These are phyloP conservation scores for Nibea albiflora DNA, from an alignment of 2,113 vertebrate genomes.

Conservation along the genomic window DNA sequence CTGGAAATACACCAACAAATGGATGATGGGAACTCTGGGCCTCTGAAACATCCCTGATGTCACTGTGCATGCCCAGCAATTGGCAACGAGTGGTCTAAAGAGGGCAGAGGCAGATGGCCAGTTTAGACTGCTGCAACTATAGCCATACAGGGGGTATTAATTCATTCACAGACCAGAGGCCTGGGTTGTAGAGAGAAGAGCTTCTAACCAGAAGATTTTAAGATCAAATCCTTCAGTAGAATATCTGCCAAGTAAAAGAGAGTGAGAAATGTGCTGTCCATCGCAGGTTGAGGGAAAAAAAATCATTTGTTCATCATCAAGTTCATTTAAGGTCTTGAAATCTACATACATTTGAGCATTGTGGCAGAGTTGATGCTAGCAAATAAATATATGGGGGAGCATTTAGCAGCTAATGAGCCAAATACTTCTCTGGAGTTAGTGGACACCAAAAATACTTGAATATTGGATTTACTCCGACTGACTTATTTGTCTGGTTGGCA, in stretches of 20 bases:
- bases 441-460: no score
- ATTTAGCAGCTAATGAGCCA: background rate
- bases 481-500: no score
- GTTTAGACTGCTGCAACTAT: slow-evolving; percentile 21
- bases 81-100: slow-evolving; percentile 19
- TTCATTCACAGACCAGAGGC: slow-evolving; percentile 1
- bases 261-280: background rate
- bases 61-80: slow-evolving; percentile 16
- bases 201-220: background rate
- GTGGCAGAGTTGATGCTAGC: background rate
- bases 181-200: background rate
- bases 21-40: slow-evolving; percentile 51
- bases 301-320: no score
- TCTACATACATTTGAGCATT: no score
- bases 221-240: background rate
- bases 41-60: slow-evolving; percentile 53
- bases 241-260: background rate
- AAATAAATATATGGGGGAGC: background rate
- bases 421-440: no score
- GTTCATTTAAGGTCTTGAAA: background rate
- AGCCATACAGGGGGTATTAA: background rate
- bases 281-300: slow-evolving; percentile 3
- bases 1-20: slow-evolving; percentile 40
- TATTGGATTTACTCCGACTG: no score
- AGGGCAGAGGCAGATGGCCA: slow-evolving; percentile 55